Base-by-base conservation (phyloP, 1,140 invertebrate genomes). In the Metopolophium dirhodum region DNA sequence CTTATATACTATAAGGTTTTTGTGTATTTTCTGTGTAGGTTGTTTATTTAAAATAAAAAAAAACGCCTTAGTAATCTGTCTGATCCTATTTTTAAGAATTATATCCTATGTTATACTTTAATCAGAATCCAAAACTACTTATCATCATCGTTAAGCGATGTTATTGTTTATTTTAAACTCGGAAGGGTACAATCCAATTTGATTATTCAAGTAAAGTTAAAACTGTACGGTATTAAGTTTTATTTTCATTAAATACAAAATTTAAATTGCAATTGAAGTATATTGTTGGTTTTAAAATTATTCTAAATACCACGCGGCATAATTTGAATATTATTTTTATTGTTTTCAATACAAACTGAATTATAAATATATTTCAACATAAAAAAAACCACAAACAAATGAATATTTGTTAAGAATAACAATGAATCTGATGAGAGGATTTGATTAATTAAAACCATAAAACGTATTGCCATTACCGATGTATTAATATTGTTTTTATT, bases 361-460 rank as follows among this genome's bases (percentile, higher is more conserved):
- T 37, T 41, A 83, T 23, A 41, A 41, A 83, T 83, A 37, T 41
- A 41, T 20, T 77, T 77, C 14, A n/a, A 77, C 6, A n/a, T 77
- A 77, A n/a, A 68, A 54, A n/a, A 77, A 41, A 41, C 41, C 41
- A 9, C 11, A 83, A 37, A 83, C 37, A 37, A 22, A 7, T 23
- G 37, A 23, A 83, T 22, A 83, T 37, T 41, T 23, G 37, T 41
- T 9, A 23, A 41, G 82, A 83, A 83, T 83, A 83, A 83, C 82
- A 83, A 83, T 83, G 35, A 8, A 83, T 83, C 22, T 83, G 35
- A 41, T 83, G 22, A 83, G 35, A 83, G 22, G 7, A 23, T 9
- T 83, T 83, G n/a, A 83, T 83, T 83, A 83, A 83, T 83, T 41
- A 37, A 83, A 41, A 83, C 37, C 37, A 83, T 23, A 83, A 83